Evolutionary conservation across 2,797 vertebrate genomes (phyloP).

Genomic region (Dicrostonyx torquatus): DNA sequence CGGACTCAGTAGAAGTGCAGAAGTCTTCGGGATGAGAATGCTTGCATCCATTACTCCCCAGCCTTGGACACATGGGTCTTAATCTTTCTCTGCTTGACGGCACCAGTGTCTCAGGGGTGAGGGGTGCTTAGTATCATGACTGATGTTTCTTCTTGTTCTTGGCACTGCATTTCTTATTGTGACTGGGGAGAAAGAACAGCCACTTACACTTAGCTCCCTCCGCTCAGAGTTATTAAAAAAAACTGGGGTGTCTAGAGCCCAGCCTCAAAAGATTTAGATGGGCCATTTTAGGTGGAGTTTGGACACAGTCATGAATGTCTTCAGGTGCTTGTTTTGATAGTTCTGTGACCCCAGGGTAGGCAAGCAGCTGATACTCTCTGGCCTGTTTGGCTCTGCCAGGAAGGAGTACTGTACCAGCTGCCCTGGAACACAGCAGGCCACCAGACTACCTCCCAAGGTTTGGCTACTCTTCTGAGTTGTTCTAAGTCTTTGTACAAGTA

Average conservation of each 20-base stretch:
- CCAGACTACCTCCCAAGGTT: neutral
- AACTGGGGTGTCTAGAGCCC: neutral
- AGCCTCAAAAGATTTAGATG: neutral
- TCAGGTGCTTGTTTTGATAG: neutral
- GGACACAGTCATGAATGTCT: neutral
- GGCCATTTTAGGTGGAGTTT: neutral
- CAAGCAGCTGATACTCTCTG: neutral
- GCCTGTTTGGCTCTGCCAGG: neutral
- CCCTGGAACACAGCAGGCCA: neutral
- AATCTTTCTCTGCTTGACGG: neutral
- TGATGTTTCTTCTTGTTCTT: neutral
- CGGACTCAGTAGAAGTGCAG: too few relatives aligned
- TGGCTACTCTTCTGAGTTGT: neutral
- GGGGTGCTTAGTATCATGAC: neutral
- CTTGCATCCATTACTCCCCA: neutral
- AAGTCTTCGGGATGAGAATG: neutral
- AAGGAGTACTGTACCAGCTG: neutral
- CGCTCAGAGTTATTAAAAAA: neutral
- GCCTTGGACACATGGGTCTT: neutral
- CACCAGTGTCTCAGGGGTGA: rapidly evolving
- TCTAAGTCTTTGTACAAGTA: neutral
- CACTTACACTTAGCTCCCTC: too few relatives aligned
- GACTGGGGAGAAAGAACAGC: neutral
- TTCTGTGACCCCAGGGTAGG: neutral
- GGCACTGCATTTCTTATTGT: neutral